Percentiles rank a stretch among this genome's conserved stretches.
Evolutionary conservation across 2,113 vertebrate species (phyloP).

Genomic region (Zosterops japonicus): DNA sequence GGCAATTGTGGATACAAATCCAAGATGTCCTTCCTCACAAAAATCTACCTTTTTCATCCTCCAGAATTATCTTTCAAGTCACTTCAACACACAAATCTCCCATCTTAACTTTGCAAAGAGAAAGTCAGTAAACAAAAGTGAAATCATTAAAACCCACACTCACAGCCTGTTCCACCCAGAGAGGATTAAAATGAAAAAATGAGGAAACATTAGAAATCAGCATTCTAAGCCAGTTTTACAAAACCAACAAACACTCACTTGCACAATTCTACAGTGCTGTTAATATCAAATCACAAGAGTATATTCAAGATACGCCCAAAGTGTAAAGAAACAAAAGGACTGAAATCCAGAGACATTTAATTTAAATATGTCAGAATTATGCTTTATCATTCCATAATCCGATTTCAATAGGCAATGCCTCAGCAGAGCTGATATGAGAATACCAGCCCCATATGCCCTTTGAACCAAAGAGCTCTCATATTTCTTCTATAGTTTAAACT

Average conservation of each 20-base stretch:
- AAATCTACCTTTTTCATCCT: neutral
- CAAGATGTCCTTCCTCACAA: neutral
- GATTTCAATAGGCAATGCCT: neutral
- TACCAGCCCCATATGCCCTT: neutral
- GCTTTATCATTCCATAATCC: conserved; percentile 31
- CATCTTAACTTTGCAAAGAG: neutral
- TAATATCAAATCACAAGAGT: neutral
- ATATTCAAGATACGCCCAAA: neutral
- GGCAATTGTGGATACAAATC: neutral
- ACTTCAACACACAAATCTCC: neutral
- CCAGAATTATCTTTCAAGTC: neutral
- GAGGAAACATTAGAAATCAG: neutral
- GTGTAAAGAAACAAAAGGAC: neutral
- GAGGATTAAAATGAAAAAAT: neutral
- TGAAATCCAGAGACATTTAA: neutral
- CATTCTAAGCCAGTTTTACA: neutral
- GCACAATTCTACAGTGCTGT: neutral
- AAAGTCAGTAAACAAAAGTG: neutral
- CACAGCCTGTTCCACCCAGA: neutral
- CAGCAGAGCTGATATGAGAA: neutral
- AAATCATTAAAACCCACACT: neutral
- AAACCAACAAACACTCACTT: neutral
- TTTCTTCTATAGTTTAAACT: conserved; percentile 14
- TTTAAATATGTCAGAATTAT: neutral
- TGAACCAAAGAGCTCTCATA: conserved; percentile 5